These are phyloP conservation scores for Montipora capitata DNA, from an alignment of 92 coral and sea anemone species.

Conservation along the genomic window DNA sequence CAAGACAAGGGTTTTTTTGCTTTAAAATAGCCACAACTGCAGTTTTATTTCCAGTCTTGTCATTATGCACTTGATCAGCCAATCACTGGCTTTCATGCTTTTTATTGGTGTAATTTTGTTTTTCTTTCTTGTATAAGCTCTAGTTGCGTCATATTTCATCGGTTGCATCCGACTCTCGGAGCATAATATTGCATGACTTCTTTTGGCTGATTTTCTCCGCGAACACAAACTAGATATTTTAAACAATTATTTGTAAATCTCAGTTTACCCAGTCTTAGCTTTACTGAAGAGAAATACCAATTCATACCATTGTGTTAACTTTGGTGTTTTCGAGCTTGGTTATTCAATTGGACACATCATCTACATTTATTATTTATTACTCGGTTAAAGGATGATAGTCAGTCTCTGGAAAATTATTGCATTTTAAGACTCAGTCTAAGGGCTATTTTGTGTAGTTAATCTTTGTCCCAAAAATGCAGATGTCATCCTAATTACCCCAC, in stretches of 20 bases:
- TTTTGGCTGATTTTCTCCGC: background rate
- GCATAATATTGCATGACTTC: background rate
- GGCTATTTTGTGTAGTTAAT: background rate
- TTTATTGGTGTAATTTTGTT: too few species aligned
- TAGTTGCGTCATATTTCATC: slow-evolving; percentile 1
- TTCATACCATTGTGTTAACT: slow-evolving; percentile 10
- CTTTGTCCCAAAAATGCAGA: background rate
- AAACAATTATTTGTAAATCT: background rate
- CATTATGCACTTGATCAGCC: too few species aligned
- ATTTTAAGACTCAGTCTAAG: slow-evolving; percentile 7
- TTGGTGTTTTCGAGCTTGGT: background rate
- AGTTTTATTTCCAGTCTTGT: too few species aligned
- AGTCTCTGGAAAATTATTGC: slow-evolving; percentile 3
- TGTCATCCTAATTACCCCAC: background rate
- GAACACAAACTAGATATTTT: slow-evolving; percentile 2
- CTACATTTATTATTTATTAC: slow-evolving; percentile 43
- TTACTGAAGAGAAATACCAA: background rate
- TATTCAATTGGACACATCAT: background rate
- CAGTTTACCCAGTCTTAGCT: background rate
- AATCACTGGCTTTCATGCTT: too few species aligned
- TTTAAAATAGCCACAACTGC: too few species aligned
- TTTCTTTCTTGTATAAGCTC: background rate
- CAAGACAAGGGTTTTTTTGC: too few species aligned
- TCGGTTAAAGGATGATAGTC: slow-evolving; percentile 10
- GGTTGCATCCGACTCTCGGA: background rate